Conservation (phyloP, 2,888 invertebrate species). For the Phalera bucephala region DNA sequence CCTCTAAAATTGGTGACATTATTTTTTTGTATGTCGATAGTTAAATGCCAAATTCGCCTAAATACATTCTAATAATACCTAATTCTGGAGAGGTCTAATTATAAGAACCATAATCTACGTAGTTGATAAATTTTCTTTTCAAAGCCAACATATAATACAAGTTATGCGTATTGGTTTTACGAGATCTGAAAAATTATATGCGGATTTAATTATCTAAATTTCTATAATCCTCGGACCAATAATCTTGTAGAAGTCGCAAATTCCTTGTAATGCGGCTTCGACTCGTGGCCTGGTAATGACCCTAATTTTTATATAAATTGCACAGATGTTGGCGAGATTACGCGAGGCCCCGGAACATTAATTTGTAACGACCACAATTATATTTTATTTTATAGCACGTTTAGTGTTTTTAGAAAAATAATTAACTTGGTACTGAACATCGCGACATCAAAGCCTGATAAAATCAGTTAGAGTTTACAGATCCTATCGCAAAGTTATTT, state of each 20-base stretch:
- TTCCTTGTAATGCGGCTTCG: constrained; percentile 12
- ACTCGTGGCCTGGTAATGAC: constrained; percentile 21
- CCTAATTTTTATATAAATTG: constrained; percentile 22
- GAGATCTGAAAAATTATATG: neutral
- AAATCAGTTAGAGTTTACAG: neutral
- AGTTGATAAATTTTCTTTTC: too few species aligned
- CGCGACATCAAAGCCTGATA: neutral
- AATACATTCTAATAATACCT: too few species aligned
- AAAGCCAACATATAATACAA: neutral
- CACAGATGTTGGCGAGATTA: constrained; percentile 21
- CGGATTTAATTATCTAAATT: constrained; percentile 14
- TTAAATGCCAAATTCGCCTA: too few species aligned
- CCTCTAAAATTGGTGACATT: too few species aligned
- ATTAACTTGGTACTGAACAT: constrained; percentile 15
- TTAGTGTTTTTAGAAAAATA: constrained; percentile 25
- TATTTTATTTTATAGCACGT: constrained; percentile 26
- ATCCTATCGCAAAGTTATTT: neutral
- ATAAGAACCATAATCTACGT: too few species aligned
- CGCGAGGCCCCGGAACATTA: constrained; percentile 16
- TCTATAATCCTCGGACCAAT: constrained; percentile 15
- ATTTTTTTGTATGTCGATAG: too few species aligned
- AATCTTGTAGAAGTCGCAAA: constrained; percentile 23
- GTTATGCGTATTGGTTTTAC: neutral
- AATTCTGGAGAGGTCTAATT: too few species aligned
- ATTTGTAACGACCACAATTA: constrained; percentile 24